A percentile compares a stretch with the other conserved stretches of the same genome.
These are phyloP conservation scores for Spodoptera littoralis DNA, from an alignment of 2,888 invertebrate genomes.

Conservation along the genomic window DNA sequence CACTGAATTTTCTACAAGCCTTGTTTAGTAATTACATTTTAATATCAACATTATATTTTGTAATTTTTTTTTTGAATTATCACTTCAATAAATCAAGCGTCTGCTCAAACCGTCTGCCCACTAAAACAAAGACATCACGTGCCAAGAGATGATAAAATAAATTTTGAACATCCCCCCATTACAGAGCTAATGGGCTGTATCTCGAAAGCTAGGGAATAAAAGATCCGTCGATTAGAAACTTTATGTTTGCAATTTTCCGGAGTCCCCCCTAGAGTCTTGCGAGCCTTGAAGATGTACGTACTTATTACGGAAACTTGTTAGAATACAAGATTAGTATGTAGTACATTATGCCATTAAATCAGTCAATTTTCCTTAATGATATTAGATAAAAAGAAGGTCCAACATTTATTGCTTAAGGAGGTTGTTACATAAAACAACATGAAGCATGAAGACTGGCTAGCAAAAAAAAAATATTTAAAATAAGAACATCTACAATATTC, in stretches of 20 bases:
- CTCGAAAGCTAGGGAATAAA: constrained; percentile 86
- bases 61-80: constrained; percentile 54
- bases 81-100: constrained; percentile 62
- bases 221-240: constrained; percentile 89
- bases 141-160: constrained; percentile 88
- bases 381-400: background rate
- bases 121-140: constrained; percentile 86
- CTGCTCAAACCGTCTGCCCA: constrained; percentile 59
- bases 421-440: background rate
- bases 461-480: background rate
- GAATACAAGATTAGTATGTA: constrained; percentile 1
- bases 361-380: no score
- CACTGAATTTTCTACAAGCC: constrained; percentile 12
- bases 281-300: constrained; percentile 67
- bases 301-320: constrained; percentile 49
- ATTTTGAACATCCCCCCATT: constrained; percentile 86
- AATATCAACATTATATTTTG: constrained; percentile 43
- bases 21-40: constrained; percentile 53
- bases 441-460: no score
- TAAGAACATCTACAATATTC: background rate
- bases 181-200: constrained; percentile 88
- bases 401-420: background rate
- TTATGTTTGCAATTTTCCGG: constrained; percentile 87
- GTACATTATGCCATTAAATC: no score
- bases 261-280: constrained; percentile 68